phyloP scores from a whole-genome alignment of 1,140 invertebrate genomes.

The Vanessa atalanta region DNA sequence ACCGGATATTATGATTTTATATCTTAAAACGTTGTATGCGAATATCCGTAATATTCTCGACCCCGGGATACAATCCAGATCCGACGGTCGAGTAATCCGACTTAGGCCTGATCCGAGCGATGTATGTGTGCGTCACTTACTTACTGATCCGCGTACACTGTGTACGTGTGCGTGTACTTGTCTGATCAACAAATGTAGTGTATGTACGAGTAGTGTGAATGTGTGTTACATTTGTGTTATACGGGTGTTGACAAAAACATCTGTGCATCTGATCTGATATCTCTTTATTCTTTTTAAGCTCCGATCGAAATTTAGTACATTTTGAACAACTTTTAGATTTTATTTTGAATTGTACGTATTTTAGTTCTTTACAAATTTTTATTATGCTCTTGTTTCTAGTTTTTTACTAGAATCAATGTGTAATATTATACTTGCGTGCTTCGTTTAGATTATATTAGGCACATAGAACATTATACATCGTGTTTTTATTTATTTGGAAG shows the following conservation, averaged over 20 bases:
- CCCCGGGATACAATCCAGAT: slow-evolving; percentile 61
- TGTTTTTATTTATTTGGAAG: no score
- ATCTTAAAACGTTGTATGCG: slow-evolving; percentile 28
- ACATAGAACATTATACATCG: no score
- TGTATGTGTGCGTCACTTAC: slow-evolving; percentile 36
- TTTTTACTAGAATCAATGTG: no score
- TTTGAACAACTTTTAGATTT: no score
- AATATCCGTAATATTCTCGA: slow-evolving; percentile 66
- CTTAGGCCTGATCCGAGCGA: slow-evolving; percentile 65
- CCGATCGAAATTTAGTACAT: background rate
- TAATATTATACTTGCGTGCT: no score
- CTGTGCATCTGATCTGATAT: background rate
- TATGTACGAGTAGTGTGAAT: background rate
- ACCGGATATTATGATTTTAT: slow-evolving; percentile 1
- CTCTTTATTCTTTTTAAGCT: slow-evolving; percentile 4
- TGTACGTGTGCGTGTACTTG: slow-evolving; percentile 20
- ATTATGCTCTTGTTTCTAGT: no score
- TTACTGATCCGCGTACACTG: slow-evolving; percentile 14
- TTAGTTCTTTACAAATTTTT: no score
- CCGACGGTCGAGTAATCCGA: slow-evolving; percentile 64
- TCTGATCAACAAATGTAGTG: slow-evolving; percentile 6
- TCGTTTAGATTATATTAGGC: no score
- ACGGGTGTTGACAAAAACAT: slow-evolving; percentile 38
- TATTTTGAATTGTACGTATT: no score
- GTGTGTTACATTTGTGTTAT: slow-evolving; percentile 16